A percentile compares a stretch with the other conserved stretches of the same genome.
These are phyloP conservation scores for Ataeniobius toweri DNA, from an alignment of 2,797 vertebrate species.

Conservation along the genomic window DNA sequence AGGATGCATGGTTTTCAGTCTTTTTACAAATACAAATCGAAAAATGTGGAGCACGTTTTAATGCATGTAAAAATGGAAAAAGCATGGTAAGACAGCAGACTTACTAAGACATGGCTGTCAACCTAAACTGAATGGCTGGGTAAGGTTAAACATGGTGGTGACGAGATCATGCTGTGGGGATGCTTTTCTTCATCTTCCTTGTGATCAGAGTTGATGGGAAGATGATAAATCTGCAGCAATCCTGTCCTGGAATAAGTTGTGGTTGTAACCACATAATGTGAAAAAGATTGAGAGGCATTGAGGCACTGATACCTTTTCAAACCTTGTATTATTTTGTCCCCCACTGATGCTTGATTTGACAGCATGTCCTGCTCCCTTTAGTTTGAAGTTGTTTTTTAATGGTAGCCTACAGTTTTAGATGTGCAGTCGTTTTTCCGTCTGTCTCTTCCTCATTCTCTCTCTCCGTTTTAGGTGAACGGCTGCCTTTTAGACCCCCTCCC, in stretches of 20 bases:
- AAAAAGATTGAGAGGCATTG: background rate
- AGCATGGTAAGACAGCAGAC: background rate
- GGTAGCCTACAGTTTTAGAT: constrained; percentile 2
- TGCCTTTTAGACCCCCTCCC: constrained; percentile 93
- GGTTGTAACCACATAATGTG: background rate
- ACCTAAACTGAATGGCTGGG: too few species aligned
- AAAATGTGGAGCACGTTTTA: background rate
- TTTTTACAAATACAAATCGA: background rate
- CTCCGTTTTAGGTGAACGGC: constrained; percentile 87
- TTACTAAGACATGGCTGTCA: background rate
- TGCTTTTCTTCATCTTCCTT: background rate
- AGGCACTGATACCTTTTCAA: background rate
- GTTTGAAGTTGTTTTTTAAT: constrained; percentile 3
- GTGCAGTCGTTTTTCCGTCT: constrained; percentile 1
- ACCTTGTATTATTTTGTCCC: background rate
- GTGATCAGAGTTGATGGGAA: background rate
- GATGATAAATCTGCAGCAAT: background rate
- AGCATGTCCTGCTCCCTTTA: too few species aligned
- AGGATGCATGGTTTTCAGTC: background rate
- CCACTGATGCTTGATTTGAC: too few species aligned
- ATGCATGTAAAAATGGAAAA: background rate
- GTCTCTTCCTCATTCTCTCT: background rate
- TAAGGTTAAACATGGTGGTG: background rate
- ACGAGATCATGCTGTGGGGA: background rate
- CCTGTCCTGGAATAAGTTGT: background rate